phyloP scores from a whole-genome alignment of 2,113 vertebrate genomes.

The Siniperca knerii region DNA sequence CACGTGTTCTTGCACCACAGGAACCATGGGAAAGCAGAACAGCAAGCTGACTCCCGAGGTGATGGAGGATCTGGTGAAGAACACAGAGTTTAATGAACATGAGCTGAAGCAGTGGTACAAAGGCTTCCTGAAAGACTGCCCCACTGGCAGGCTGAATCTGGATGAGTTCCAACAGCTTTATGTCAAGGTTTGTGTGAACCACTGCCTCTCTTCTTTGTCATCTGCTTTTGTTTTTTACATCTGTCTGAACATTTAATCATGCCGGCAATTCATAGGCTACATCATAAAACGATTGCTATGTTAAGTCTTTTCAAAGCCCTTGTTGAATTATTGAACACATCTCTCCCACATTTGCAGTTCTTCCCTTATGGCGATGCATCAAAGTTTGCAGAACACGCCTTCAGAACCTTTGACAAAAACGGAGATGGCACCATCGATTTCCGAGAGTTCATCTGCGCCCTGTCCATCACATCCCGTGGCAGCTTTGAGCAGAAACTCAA shows the following conservation, averaged over 20 bases:
- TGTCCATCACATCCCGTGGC: conserved; percentile 98
- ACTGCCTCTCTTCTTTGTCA: not conserved
- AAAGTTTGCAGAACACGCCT: conserved; percentile 98
- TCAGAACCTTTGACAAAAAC: conserved; percentile 99
- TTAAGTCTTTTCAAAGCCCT: conserved; percentile 72
- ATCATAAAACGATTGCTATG: not conserved
- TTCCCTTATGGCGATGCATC: conserved; percentile 98
- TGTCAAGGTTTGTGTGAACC: conserved; percentile 80
- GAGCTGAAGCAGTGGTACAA: conserved; percentile 89
- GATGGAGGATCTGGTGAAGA: conserved; percentile 99
- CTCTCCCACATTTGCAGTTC: conserved; percentile 86
- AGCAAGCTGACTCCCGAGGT: conserved; percentile 99
- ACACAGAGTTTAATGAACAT: conserved; percentile 89
- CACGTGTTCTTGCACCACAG: conserved; percentile 81
- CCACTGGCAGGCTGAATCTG: conserved; percentile 85
- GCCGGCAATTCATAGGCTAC: not conserved
- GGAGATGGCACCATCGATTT: conserved; percentile 98
- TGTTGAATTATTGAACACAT: conserved; percentile 31
- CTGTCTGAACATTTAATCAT: conserved; percentile 1
- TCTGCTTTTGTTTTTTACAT: not conserved
- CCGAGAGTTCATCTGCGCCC: conserved; percentile 99
- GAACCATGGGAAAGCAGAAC: conserved; percentile 98
- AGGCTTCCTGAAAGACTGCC: conserved; percentile 88
- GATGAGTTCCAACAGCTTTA: conserved; percentile 88
- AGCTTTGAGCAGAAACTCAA: conserved; percentile 99